These are phyloP conservation scores for Mus spicilegus DNA, from an alignment of 2,113 vertebrate species.

Conservation along the genomic window DNA sequence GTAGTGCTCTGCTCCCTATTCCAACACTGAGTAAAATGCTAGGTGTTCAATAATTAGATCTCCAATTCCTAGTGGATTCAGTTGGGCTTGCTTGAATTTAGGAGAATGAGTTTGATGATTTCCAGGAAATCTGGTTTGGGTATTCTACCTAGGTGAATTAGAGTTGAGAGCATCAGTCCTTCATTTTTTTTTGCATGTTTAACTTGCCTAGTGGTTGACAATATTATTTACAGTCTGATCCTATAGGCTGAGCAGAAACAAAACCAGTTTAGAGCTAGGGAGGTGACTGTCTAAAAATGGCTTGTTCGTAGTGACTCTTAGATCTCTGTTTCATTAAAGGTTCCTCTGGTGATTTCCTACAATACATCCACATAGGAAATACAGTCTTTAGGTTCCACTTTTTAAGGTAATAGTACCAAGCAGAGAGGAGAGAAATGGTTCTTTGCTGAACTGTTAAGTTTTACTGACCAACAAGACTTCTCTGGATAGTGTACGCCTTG, in stretches of 20 bases:
- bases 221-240: not conserved
- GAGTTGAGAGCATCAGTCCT: constrained; percentile 5
- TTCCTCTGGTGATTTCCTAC: not conserved
- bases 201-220: not conserved
- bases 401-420: not conserved
- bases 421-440: not conserved
- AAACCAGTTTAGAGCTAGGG: not conserved
- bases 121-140: constrained; percentile 33
- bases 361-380: not conserved
- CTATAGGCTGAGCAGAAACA: not conserved
- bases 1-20: not conserved
- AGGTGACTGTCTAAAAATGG: not conserved
- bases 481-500: not conserved
- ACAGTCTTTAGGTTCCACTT: not conserved
- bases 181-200: not conserved
- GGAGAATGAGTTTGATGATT: constrained; percentile 14
- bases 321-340: not conserved
- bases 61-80: not conserved
- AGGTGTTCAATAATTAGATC: not conserved
- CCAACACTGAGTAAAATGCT: constrained; percentile 6
- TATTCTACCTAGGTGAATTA: not conserved
- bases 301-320: not conserved
- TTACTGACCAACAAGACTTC: not conserved
- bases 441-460: not conserved
- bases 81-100: constrained; percentile 49